A percentile compares a stretch with the other conserved stretches of the same genome.
These are phyloP conservation scores for Nothocercus nigrocapillus DNA, from an alignment of 2,113 vertebrate genomes.

Conservation along the genomic window DNA sequence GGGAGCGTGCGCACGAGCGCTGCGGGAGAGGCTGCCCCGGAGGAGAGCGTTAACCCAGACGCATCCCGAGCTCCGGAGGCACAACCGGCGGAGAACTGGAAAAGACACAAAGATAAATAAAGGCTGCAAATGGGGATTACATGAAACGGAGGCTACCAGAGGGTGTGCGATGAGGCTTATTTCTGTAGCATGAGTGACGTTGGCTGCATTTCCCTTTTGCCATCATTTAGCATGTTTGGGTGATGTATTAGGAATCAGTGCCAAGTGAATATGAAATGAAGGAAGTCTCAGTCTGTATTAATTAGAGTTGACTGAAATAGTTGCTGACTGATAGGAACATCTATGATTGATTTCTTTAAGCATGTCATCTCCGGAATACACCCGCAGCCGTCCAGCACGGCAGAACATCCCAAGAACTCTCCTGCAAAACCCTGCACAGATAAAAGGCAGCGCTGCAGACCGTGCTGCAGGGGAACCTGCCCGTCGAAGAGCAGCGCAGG, in stretches of 20 bases:
- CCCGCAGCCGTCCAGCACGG: neutral
- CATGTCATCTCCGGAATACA: neutral
- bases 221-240: neutral
- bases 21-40: too few relatives aligned
- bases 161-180: neutral
- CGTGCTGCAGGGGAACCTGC: neutral
- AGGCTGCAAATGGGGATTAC: neutral
- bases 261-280: neutral
- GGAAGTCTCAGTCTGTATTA: neutral
- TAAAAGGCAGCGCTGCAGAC: constrained; percentile 4
- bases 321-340: neutral
- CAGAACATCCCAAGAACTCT: neutral
- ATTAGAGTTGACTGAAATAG: neutral
- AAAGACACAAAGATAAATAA: constrained; percentile 21
- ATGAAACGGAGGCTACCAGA: neutral
- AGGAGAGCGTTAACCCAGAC: neutral
- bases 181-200: neutral
- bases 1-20: neutral
- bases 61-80: constrained; percentile 3
- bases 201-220: neutral
- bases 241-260: neutral
- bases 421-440: neutral
- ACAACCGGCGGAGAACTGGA: constrained; percentile 21
- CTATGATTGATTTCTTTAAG: neutral
- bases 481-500: neutral